Evolutionary conservation across 2,113 vertebrate species (phyloP), one percentile per base, ranked within the genome.

Genomic region (Calonectris borealis): DNA sequence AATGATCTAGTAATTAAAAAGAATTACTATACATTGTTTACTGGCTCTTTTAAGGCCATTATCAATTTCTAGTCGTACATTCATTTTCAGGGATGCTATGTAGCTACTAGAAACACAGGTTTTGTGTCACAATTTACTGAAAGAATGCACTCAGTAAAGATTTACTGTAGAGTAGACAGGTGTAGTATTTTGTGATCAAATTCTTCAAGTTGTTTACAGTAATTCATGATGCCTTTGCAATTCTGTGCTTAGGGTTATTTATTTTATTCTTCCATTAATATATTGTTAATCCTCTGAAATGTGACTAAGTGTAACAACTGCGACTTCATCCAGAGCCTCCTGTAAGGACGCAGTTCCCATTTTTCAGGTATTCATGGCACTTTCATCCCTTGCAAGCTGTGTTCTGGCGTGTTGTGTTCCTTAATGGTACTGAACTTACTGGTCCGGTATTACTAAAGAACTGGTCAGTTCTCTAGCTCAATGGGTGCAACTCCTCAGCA

Each of bases 401-500:
- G 25, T 73, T 86, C 61, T 79, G 52, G 22, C 0, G 0, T 2
- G 2, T 16, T 66, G 26, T 65, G 13, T 46, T 75, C 44, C 27
- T 68, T 36, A 36, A 24, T 2, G 15, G 19, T 48, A 52, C 40
- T 75, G 71, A 66, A 52, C 11, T 25, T 68, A 19, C 27, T 64
- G 38, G 16, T 70, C 29, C 58, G 10, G 20, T 48, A 19, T 76
- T 40, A 5, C 24, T 64, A 34, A 42, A 34, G 32, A 27, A 68
- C 18, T 51, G n/a, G 7, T 70, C 34, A 54, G 7, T 76, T 86
- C 48, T 69, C 29, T 76, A n/a, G 34, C 5, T 65, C 19, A 85
- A 69, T 4, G 21, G 4, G 3, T 66, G 40, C 36, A 54, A 1
- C 6, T 76, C 14, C 26, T 83, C 46, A 69, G 44, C 13, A 10